Conservation (phyloP, 2,113 vertebrate species). For the Alligator sinensis region DNA sequence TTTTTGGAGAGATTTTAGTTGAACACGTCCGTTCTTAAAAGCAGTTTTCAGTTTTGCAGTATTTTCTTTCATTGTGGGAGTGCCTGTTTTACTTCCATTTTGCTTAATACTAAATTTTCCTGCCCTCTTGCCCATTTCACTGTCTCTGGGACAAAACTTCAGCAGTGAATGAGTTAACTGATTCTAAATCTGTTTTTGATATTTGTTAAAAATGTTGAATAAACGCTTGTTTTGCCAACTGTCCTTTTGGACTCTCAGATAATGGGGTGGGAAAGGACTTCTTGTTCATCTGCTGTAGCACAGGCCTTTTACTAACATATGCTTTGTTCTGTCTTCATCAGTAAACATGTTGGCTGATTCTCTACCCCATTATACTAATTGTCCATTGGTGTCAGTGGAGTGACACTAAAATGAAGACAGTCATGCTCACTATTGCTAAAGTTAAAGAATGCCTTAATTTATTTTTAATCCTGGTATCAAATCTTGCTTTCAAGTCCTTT, state of each 20-base stretch:
- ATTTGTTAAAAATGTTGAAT: background rate
- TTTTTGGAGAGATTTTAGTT: conserved; percentile 10
- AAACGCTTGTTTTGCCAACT: background rate
- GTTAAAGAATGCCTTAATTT: background rate
- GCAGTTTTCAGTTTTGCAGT: conserved; percentile 18
- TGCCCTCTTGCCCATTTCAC: conserved; percentile 1
- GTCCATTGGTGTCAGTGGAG: background rate
- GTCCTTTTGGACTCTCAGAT: background rate
- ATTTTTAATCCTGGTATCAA: background rate
- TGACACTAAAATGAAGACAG: background rate
- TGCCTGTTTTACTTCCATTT: conserved; percentile 24
- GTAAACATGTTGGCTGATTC: conserved; percentile 30
- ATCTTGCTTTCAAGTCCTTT: background rate
- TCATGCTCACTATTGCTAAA: background rate
- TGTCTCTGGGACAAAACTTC: conserved; percentile 23
- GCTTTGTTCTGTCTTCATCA: background rate
- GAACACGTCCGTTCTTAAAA: background rate
- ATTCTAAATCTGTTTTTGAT: conserved; percentile 19
- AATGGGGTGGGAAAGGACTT: background rate
- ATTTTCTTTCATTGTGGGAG: background rate
- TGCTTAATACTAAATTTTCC: background rate
- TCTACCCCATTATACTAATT: background rate
- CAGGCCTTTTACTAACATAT: background rate
- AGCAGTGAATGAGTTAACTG: conserved; percentile 5
- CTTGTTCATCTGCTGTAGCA: background rate